phyloP scores from a whole-genome alignment of 1,140 invertebrate species.

The Euglossa dilemma region DNA sequence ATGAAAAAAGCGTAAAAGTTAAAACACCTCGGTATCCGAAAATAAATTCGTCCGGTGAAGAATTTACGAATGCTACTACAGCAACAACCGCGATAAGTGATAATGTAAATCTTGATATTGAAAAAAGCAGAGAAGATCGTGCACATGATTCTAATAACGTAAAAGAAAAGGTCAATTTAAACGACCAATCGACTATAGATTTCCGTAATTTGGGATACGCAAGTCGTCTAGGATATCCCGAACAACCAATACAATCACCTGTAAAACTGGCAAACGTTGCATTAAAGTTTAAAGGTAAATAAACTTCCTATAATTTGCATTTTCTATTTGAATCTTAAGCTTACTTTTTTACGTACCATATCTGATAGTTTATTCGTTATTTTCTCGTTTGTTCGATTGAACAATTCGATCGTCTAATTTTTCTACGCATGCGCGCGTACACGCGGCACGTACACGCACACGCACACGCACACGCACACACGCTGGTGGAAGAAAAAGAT shows the following conservation, averaged over 20 bases:
- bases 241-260: not conserved
- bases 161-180: not conserved
- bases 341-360: not conserved
- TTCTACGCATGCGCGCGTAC: not conserved
- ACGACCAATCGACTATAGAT: not conserved
- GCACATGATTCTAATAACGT: not conserved
- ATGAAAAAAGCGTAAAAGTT: not conserved
- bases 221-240: slow-evolving; percentile 2
- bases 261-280: not conserved
- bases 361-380: not conserved
- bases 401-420: not conserved
- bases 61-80: not conserved
- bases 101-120: not conserved
- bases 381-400: not conserved
- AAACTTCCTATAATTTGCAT: not conserved
- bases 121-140: not conserved
- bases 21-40: not conserved
- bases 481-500: not conserved
- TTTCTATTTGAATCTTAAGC: not conserved
- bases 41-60: not conserved
- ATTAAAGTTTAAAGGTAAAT: slow-evolving; percentile 47
- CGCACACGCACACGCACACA: not conserved
- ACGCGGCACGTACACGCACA: too few species aligned
- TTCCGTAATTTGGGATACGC: not conserved
- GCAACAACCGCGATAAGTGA: not conserved